These are phyloP conservation scores for Orbicella faveolata DNA, from an alignment of 64 coral and sea anemone genomes.

Conservation along the genomic window DNA sequence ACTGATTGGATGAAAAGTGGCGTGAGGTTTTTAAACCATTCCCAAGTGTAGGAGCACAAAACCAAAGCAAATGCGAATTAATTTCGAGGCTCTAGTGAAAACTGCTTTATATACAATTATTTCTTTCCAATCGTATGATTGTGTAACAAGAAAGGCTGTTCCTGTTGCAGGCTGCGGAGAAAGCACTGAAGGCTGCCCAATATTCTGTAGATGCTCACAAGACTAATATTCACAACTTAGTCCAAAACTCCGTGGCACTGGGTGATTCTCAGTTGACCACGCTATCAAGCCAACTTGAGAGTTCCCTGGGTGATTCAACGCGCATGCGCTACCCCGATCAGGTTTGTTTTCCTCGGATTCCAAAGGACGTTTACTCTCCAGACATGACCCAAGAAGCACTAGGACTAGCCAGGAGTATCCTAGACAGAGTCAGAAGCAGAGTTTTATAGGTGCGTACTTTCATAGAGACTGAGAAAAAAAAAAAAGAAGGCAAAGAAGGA, in stretches of 20 bases:
- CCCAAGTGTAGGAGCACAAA: too few species aligned
- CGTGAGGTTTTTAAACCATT: too few species aligned
- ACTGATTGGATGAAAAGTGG: too few species aligned
- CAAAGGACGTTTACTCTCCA: slow-evolving; percentile 59
- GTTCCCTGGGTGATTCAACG: slow-evolving; percentile 43
- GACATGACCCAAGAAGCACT: slow-evolving; percentile 32
- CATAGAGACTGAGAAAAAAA: too few species aligned
- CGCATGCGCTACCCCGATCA: slow-evolving; percentile 80
- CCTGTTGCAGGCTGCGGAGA: slow-evolving; percentile 67
- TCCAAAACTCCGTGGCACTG: slow-evolving; percentile 43
- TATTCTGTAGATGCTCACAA: slow-evolving; percentile 64
- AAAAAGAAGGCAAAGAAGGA: too few species aligned
- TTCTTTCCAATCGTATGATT: neutral
- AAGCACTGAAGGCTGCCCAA: slow-evolving; percentile 77
- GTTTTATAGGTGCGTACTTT: neutral
- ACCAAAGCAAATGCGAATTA: too few species aligned
- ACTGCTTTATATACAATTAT: neutral
- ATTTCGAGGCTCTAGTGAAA: too few species aligned
- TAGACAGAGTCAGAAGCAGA: slow-evolving; percentile 21
- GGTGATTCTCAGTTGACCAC: slow-evolving; percentile 25
- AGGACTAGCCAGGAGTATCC: slow-evolving; percentile 33
- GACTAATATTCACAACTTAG: slow-evolving; percentile 55
- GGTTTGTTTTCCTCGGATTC: slow-evolving; percentile 52
- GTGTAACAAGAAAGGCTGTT: neutral
- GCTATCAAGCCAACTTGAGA: slow-evolving; percentile 32